Base-by-base conservation (phyloP, 2,888 invertebrate species). In the Xestia rhomboidea region DNA sequence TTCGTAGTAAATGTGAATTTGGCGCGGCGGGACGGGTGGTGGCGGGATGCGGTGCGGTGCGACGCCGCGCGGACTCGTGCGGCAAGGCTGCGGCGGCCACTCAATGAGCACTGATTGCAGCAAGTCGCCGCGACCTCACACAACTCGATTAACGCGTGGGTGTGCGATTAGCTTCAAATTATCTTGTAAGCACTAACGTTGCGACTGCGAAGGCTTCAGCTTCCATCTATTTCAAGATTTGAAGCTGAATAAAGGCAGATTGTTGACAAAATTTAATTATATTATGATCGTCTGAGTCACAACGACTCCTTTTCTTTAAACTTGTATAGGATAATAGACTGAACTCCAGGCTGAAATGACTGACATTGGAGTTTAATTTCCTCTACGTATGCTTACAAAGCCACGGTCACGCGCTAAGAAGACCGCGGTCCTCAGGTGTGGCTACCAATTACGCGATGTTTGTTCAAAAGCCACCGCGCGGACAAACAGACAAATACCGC, bases 81-180 rank as follows among this genome's bases (percentile, higher is more conserved):
- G 46, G 57, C 49, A 44, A 70, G 73, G 72, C 63, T 57, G 73
- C 81, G 73, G 71, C 51, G 75, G 54, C 73, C 78, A 76, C 86
- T 92, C 91, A 91, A 92, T 91, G 90, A 79, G 88, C 87, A 85
- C 89, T 92, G 92, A 92, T 92, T 92, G 90, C 90, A 86, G 78
- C 77, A 79, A 81, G 83, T 85, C 83, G 79, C 77, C 79, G 73
- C 81, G 86, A 82, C 77, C 64, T 73, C 88, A 76, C 87, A 82
- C 88, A 88, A 90, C 89, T 90, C 84, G 82, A 89, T 92, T 91
- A 90, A 85, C 80, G 84, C 81, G 62, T 83, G 87, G 85, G 86
- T 85, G 73, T 82, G 87, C 76, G 83, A 90, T 90, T 90, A 90
- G 87, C 87, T 84, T 81, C 70, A 77, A 88, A 75, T 83, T 80